phyloP scores from a whole-genome alignment of 2,888 invertebrate genomes.

The Metacarcinus magister region DNA sequence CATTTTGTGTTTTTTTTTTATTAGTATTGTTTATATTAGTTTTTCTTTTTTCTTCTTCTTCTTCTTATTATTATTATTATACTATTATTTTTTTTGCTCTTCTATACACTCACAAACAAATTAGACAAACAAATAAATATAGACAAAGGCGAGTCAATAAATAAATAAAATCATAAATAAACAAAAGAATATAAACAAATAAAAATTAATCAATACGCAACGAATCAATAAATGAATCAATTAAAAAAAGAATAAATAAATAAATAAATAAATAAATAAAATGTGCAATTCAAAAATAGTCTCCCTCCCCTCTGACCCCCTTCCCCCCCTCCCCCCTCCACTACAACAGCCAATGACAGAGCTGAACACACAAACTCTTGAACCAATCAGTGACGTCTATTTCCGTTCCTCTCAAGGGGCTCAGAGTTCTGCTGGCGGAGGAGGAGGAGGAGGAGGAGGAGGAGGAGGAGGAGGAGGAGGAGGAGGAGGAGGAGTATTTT shows the following conservation, averaged over 20 bases:
- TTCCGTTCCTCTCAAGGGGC: not conserved
- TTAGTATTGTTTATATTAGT: no score
- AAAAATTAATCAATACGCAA: no score
- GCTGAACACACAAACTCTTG: not conserved
- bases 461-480: constrained; percentile 17
- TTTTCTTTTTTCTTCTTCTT: no score
- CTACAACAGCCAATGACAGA: not conserved
- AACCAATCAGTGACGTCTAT: not conserved
- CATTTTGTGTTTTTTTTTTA: no score
- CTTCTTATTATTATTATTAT: no score
- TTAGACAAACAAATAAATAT: not conserved
- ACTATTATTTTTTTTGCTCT: not conserved
- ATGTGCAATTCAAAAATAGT: no score
- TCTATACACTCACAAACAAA: not conserved
- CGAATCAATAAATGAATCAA: no score
- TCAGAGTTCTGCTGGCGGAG: not conserved
- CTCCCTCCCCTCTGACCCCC: not conserved
- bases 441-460: not conserved
- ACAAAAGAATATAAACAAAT: no score
- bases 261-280: not conserved
- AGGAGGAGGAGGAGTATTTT: not conserved
- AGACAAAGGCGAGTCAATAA: not conserved
- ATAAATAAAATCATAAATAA: not conserved
- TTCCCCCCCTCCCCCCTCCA: not conserved
- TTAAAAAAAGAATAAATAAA: no score